Base-by-base conservation (phyloP, 2,888 invertebrate genomes). In the Ichneumoninae sp. region DNA sequence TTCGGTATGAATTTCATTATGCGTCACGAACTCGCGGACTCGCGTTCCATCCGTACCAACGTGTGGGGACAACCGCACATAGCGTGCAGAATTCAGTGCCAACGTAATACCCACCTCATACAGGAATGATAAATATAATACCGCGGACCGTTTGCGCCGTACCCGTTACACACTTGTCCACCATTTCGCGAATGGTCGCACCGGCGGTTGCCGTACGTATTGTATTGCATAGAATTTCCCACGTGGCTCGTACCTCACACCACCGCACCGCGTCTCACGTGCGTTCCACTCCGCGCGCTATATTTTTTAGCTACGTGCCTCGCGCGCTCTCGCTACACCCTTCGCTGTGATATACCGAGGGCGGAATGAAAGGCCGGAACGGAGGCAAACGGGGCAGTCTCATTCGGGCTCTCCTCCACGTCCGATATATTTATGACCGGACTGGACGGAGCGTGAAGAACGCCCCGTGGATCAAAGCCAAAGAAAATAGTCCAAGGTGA, bases 181-280 rank as follows among this genome's bases (percentile, higher is more conserved):
- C 47, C 62, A 50, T 84, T 84, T 80, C 70, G 83, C 76, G 80
- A 86, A 83, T 81, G 81, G 83, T 80, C 75, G 57, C n/a, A 47
- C n/a, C 69, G 44, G 62, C 54, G 54, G 26, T 54, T 60, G 62
- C 40, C 54, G 40, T 72, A 47, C 71, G 72, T 71, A 79, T 81
- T 80, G 82, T 80, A 84, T 83, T 79, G 77, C 83, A 85, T 86
- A 85, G 85, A 80, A 85, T 86, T 86, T 86, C 82, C 85, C 86
- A 86, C 83, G 81, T 86, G 83, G 77, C 82, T 77, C 80, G 80
- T 77, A 62, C 69, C 80, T 69, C 76, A 44, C 72, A 65, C 69
- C 57, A 47, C 36, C 57, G 30, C 71, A 71, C 44, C 26, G 57
- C 19, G n/a, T 22, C 50, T 5, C 65, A n/a, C 26, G 16, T 50